Conservation (phyloP, 2,888 invertebrate species). For the Mactromeris polynyma region DNA sequence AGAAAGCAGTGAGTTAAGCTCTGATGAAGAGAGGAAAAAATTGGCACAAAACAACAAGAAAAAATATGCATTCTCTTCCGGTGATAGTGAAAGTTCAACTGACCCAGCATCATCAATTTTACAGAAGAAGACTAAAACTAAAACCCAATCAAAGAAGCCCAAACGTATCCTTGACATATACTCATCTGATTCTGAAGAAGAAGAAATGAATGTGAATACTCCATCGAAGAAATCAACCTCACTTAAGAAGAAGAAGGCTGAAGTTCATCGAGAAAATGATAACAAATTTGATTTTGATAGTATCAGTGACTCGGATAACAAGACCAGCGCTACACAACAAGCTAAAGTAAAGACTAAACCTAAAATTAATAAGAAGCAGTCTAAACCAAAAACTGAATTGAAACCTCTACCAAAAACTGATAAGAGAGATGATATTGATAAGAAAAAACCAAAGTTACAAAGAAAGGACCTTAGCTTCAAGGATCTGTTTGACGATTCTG, state of each 20-base stretch:
- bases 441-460: constrained; percentile 56
- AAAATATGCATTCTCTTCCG: constrained; percentile 65
- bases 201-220: constrained; percentile 52
- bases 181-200: constrained; percentile 72
- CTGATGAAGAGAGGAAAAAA: constrained; percentile 73
- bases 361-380: constrained; percentile 57
- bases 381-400: constrained; percentile 48
- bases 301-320: constrained; percentile 67
- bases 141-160: constrained; percentile 65
- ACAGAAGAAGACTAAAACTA: constrained; percentile 53
- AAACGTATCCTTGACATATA: constrained; percentile 73
- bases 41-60: constrained; percentile 52
- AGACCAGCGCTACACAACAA: constrained; percentile 57
- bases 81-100: constrained; percentile 63
- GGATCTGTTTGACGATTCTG: constrained; percentile 72
- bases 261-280: constrained; percentile 45
- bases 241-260: constrained; percentile 65
- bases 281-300: constrained; percentile 67
- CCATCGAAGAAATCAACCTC: constrained; percentile 65
- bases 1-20: constrained; percentile 75
- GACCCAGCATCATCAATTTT: constrained; percentile 49
- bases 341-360: constrained; percentile 66
- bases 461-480: constrained; percentile 65
- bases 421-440: constrained; percentile 47
- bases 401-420: constrained; percentile 61